Base-by-base conservation (phyloP, 2,888 invertebrate species). In the Augiades crinisus region DNA sequence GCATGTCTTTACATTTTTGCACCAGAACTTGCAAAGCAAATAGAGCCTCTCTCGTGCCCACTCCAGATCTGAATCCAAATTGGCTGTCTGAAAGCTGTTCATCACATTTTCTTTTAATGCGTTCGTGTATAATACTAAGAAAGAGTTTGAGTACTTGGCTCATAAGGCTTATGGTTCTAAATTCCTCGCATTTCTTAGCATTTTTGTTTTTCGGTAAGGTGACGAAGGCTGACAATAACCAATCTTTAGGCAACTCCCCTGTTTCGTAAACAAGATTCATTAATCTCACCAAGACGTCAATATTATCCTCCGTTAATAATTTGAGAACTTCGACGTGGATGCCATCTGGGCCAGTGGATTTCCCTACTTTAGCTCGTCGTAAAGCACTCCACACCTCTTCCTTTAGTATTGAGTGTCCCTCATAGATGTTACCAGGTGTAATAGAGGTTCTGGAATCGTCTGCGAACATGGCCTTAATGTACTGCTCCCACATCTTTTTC, bases 1-100 rank as follows among this genome's bases (percentile, higher is more conserved):
- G 52, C 55, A 57, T 57, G 4, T 54, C 57, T 31, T 41, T 46
- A 36, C 57, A 58, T 37, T 57, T 58, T 31, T 58, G 55, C 2
- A 57, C 44, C 7, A 57, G 22, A 22, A 56, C 54, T 10, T 57
- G 40, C 6, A 58, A 8, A 14, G 57, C 55, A 45, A 57, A 57
- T 7, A 53, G 38, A 12, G 52, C 56, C 12, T 59, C 55, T 24
- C 58, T 34, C 8, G 55, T 56, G 22, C 54, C 53, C 3, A 59
- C 27, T 14, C 55, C 47, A 14, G 34, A 13, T 40, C 54, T n/a
- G 33, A 59, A 59, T 2, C 47, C 55, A 37, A n/a, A n/a, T n/a
- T n/a, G n/a, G n/a, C n/a, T n/a, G n/a, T n/a, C n/a, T n/a, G n/a
- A n/a, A n/a, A n/a, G n/a, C n/a, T n/a, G n/a, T n/a, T n/a, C n/a